Evolutionary conservation across 2,888 invertebrate genomes (phyloP).

Genomic region (Papilio gigon): DNA sequence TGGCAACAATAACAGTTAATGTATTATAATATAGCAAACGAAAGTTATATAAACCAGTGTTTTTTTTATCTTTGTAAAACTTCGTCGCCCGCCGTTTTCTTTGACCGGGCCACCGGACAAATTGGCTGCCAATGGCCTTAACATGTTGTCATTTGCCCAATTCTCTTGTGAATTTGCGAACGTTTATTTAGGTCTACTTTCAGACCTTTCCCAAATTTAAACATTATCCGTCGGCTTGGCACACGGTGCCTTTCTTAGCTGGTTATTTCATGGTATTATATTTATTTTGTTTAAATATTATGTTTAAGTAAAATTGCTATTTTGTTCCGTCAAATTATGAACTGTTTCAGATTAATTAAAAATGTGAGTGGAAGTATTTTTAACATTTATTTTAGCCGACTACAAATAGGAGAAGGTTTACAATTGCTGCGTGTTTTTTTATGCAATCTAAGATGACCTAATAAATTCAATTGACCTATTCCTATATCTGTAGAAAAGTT

Average conservation of each 20-base stretch:
- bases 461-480: no score
- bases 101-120: neutral
- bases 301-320: neutral
- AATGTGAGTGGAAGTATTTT: no score
- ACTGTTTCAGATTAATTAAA: no score
- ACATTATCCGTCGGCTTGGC: conserved; percentile 17
- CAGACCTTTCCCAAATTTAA: conserved; percentile 27
- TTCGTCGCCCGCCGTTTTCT: neutral
- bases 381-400: no score
- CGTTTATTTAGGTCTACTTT: conserved; percentile 29
- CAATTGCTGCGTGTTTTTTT: no score
- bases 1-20: no score
- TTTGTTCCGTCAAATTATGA: neutral
- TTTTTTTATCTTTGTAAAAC: neutral
- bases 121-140: neutral
- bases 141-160: conserved; percentile 10
- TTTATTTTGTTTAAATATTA: neutral
- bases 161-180: conserved; percentile 10
- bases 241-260: neutral
- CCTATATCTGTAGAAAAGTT: no score
- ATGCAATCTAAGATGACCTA: no score
- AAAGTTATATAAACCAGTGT: no score
- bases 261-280: conserved; percentile 3
- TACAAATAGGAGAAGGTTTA: no score
- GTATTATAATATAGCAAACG: no score